A percentile compares a stretch with the other conserved stretches of the same genome.
These are phyloP conservation scores for Tragelaphus imberbis DNA, from an alignment of 2,113 vertebrate genomes.

Conservation along the genomic window DNA sequence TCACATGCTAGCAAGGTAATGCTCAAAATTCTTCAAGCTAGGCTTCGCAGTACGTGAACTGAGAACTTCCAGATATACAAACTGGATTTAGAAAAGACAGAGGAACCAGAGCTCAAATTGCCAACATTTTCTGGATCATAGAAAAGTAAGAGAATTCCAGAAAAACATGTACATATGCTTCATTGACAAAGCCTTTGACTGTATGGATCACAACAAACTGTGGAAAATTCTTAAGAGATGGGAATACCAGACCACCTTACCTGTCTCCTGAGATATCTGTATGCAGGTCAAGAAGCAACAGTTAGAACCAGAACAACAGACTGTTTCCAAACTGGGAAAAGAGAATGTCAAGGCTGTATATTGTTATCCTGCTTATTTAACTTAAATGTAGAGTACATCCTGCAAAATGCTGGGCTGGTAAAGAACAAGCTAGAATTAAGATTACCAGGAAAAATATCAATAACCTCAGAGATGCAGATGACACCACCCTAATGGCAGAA, in stretches of 20 bases:
- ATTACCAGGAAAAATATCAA: neutral
- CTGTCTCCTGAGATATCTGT: neutral
- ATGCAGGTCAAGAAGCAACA: neutral
- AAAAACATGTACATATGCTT: neutral
- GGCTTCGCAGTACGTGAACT: neutral
- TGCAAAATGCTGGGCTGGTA: neutral
- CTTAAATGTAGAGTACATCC: neutral
- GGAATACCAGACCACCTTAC: neutral
- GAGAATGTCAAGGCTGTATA: neutral
- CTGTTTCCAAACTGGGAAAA: neutral
- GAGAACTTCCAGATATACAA: neutral
- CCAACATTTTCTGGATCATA: neutral
- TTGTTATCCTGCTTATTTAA: neutral
- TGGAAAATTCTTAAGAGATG: neutral
- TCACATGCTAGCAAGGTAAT: neutral
- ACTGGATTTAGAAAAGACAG: neutral
- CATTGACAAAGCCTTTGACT: neutral
- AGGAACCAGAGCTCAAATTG: neutral
- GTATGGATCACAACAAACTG: neutral
- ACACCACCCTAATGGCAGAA: neutral
- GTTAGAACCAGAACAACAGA: neutral
- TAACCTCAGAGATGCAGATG: neutral
- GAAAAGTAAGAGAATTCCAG: neutral
- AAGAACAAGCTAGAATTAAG: neutral
- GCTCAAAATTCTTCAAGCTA: neutral